Evolutionary conservation across 2,797 vertebrate genomes (phyloP).

Genomic region (Falco berigora): DNA sequence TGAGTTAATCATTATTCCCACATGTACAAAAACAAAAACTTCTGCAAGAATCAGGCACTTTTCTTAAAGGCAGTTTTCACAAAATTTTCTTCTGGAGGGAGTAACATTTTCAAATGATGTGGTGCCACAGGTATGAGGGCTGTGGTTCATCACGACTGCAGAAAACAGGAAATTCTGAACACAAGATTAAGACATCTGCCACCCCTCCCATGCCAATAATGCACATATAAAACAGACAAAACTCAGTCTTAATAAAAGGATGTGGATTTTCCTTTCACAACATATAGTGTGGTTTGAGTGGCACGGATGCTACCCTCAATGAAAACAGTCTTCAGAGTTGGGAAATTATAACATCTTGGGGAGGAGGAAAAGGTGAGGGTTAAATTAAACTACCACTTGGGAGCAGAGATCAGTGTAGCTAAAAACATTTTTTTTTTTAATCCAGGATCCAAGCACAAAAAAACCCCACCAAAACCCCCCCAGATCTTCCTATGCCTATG

Average conservation of each 20-base stretch:
- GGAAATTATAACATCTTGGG: slow-evolving; percentile 46
- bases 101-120: slow-evolving; percentile 21
- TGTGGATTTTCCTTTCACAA: slow-evolving; percentile 67
- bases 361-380: slow-evolving; percentile 44
- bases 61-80: slow-evolving; percentile 9
- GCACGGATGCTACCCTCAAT: slow-evolving; percentile 55
- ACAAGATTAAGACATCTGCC: slow-evolving; percentile 53
- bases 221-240: slow-evolving; percentile 58
- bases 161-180: slow-evolving; percentile 67
- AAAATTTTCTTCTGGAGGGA: slow-evolving; percentile 25
- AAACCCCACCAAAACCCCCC: background rate
- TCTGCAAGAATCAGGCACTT: background rate
- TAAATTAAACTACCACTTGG: slow-evolving; percentile 28
- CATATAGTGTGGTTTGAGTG: slow-evolving; percentile 55
- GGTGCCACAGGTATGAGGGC: slow-evolving; percentile 42
- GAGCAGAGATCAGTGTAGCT: background rate
- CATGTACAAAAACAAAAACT: slow-evolving; percentile 46
- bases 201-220: slow-evolving; percentile 59
- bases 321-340: slow-evolving; percentile 66
- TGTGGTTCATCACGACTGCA: slow-evolving; percentile 40
- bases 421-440: background rate
- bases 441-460: background rate
- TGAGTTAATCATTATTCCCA: slow-evolving; percentile 31
- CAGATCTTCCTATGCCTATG: background rate
- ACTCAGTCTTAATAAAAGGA: slow-evolving; percentile 65